Conservation (phyloP, 2,113 vertebrate genomes). For the Sisor rabdophorus region DNA sequence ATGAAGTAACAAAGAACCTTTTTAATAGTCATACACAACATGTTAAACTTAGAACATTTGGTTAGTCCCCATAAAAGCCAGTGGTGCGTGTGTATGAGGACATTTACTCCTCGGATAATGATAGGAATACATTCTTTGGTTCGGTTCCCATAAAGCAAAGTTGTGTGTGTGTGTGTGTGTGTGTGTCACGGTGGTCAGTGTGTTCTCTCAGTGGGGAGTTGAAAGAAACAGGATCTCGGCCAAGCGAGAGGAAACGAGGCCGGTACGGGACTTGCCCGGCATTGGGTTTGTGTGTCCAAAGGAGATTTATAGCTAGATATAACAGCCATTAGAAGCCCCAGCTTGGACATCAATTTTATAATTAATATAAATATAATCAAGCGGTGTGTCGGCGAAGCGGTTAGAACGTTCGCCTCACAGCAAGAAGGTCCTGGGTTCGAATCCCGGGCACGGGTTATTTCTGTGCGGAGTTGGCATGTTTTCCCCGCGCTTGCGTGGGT, state of each 20-base stretch:
- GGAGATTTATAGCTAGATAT: constrained; percentile 21
- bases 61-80: no score
- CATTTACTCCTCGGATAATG: background rate
- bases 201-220: constrained; percentile 16
- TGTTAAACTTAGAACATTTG: no score
- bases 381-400: no score
- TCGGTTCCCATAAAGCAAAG: background rate
- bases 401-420: background rate
- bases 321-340: constrained; percentile 3
- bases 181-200: background rate
- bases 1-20: no score
- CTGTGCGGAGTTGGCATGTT: no score
- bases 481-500: no score
- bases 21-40: no score
- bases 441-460: no score
- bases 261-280: constrained; percentile 4
- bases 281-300: constrained; percentile 10
- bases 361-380: no score
- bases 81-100: no score
- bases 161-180: background rate
- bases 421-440: no score
- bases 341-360: background rate
- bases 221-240: constrained; percentile 13
- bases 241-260: constrained; percentile 14
- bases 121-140: background rate